Percentiles rank a stretch among this genome's conserved stretches.
phyloP scores from a whole-genome alignment of 2,113 vertebrate species.

The Crocuta crocuta region DNA sequence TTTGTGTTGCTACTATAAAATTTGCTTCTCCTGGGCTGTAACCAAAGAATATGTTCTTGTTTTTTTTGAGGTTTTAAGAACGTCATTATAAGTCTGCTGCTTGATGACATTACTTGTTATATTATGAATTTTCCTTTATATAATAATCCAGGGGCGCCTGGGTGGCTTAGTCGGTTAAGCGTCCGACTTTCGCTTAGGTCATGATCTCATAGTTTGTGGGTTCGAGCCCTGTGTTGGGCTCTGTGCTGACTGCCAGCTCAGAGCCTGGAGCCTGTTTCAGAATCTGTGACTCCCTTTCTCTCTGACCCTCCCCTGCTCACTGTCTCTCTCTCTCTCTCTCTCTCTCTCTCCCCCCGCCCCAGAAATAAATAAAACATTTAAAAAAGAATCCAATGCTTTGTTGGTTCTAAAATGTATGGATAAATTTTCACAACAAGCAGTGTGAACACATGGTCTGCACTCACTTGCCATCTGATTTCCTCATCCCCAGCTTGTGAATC shows the following conservation, averaged over 20 bases:
- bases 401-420: background rate
- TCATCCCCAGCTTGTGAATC: background rate
- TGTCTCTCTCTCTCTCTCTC: no score
- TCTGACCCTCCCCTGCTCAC: no score
- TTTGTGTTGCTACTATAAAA: background rate
- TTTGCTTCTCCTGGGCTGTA: background rate
- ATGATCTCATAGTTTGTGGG: no score
- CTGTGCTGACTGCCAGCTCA: no score
- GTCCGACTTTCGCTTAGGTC: no score
- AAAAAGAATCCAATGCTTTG: background rate
- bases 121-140: background rate
- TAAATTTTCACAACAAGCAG: background rate
- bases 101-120: background rate
- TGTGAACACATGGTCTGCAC: background rate
- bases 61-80: conserved; percentile 10
- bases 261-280: no score
- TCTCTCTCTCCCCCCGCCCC: no score
- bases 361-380: no score
- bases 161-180: no score
- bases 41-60: background rate
- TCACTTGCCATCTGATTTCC: background rate
- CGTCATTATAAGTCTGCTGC: background rate
- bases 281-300: no score
- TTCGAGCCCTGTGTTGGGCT: no score
- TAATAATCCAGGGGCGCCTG: background rate